Evolutionary conservation across 2,113 vertebrate species (phyloP).

Genomic region (Zosterops hypoxanthus): DNA sequence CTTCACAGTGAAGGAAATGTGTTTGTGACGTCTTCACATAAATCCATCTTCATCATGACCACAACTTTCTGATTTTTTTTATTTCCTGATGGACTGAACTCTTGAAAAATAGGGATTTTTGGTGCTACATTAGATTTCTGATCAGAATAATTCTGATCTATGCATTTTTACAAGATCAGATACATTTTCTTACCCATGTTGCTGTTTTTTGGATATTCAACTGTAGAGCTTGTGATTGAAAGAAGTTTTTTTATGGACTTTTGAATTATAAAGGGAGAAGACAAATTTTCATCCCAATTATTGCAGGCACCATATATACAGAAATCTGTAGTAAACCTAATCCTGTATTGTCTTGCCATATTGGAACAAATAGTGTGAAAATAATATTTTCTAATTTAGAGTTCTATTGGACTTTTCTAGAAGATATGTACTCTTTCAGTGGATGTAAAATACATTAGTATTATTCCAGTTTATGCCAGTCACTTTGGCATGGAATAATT

Average conservation of each 20-base stretch:
- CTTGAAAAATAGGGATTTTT: background rate
- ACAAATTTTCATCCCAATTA: background rate
- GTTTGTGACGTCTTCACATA: constrained; percentile 19
- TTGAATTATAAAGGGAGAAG: background rate
- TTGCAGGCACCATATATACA: background rate
- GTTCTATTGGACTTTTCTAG: background rate
- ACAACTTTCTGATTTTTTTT: constrained; percentile 40
- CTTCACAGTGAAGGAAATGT: constrained; percentile 38
- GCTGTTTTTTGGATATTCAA: background rate
- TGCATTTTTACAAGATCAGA: background rate
- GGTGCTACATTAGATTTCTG: background rate
- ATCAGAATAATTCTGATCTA: background rate
- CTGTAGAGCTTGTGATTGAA: background rate
- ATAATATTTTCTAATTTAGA: background rate
- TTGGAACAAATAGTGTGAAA: background rate
- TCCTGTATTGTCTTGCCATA: background rate
- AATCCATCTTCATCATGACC: background rate
- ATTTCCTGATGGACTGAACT: constrained; percentile 3
- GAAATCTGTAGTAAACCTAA: background rate
- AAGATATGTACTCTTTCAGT: background rate
- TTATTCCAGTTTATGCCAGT: background rate
- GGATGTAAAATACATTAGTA: background rate
- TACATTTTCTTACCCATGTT: background rate
- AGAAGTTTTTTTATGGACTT: background rate
- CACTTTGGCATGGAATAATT: background rate